Base-by-base conservation (phyloP, 2,888 invertebrate species). In the Thumatha senex region DNA sequence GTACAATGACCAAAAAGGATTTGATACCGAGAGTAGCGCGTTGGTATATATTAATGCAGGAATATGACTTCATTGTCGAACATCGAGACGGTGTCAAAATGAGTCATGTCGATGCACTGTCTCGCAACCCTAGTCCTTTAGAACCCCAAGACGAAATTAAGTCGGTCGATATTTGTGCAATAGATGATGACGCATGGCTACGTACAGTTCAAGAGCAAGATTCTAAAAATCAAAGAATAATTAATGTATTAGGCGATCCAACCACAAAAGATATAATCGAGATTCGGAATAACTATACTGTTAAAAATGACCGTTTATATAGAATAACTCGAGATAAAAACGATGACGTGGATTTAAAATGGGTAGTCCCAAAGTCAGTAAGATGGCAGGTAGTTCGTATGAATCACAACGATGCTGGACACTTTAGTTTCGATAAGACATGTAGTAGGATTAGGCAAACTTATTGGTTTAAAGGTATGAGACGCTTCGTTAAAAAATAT, bases 271-370 rank as follows among this genome's bases (percentile, higher is more conserved):
- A 54, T 0, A 35, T 63, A 7, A 5, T n/a, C 2, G 34, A 34
- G 2, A 5, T 33, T 33, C 8, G 30, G 9, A 56, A 57, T 12
- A 67, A 70, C 38, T 72, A 56, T 30, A 48, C 51, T 38, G 1
- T 66, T 0, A 67, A 67, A 58, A 61, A 58, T 36, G 46, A 49
- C 0, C 36, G 40, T 0, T 49, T 72, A 0, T 63, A 59, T 66
- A 29, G 48, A 0, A 2, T 34, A n/a, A 12, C n/a, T 2, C n/a
- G n/a, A n/a, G n/a, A 24, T 4, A 34, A 34, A 34, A 12, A 34
- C 4, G 33, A 33, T 10, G 33, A 33, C 33, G 40, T 31, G 0
- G n/a, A 10, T 35, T 0, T 15, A 3, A n/a, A 29, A 0, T 47
- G 14, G 45, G n/a, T 51, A 0, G 48, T 51, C 0, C 51, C 46